These are phyloP conservation scores for Pogona vitticeps DNA, from an alignment of 2,113 vertebrate genomes.

Conservation along the genomic window DNA sequence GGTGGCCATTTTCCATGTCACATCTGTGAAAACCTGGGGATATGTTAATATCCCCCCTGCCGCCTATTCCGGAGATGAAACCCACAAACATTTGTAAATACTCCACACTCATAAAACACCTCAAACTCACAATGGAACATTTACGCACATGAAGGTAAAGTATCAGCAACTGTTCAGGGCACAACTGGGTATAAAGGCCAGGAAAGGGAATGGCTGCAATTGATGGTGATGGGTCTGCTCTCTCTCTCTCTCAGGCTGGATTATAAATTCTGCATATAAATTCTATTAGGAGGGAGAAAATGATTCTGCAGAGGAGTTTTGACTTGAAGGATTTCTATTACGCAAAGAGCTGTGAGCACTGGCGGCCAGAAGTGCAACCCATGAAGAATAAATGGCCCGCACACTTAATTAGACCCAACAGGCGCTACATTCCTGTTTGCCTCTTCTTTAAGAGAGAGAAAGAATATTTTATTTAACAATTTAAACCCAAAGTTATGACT, in stretches of 20 bases:
- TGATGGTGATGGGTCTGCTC: background rate
- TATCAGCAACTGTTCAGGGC: background rate
- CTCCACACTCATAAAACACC: background rate
- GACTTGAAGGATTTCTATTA: constrained; percentile 2
- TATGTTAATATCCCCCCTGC: background rate
- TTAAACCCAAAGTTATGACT: background rate
- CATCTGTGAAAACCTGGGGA: background rate
- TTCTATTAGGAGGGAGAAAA: constrained; percentile 16
- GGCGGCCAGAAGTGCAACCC: background rate
- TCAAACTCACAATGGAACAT: background rate
- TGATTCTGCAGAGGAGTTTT: constrained; percentile 5
- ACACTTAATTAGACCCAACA: background rate
- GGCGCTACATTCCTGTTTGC: background rate
- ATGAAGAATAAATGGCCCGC: background rate
- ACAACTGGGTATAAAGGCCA: background rate
- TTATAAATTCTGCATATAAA: constrained; percentile 14
- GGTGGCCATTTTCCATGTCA: constrained; percentile 7
- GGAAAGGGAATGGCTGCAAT: background rate
- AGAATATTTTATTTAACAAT: background rate
- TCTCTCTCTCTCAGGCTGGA: background rate
- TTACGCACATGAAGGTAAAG: background rate
- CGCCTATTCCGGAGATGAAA: background rate
- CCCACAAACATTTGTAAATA: constrained; percentile 20
- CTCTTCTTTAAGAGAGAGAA: background rate
- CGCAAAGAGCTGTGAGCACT: background rate